A percentile compares a stretch with the other conserved stretches of the same genome.
Evolutionary conservation across 2,113 vertebrate species (phyloP).

Genomic region (Ceyx margarethae): DNA sequence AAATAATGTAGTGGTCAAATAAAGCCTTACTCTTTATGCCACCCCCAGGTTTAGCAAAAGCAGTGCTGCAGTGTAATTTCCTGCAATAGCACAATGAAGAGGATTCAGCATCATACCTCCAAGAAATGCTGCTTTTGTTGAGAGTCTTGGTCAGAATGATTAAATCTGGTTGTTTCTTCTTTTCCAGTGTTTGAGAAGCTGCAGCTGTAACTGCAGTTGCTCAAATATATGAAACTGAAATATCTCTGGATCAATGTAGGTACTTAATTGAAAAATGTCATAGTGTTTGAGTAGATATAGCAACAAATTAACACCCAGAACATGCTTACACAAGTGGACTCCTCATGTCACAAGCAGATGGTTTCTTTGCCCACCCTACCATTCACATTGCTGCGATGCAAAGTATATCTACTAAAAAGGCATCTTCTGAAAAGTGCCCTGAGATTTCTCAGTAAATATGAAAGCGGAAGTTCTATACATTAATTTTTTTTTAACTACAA

Average conservation of each 20-base stretch:
- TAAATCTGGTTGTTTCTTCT: not conserved
- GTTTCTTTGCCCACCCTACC: not conserved
- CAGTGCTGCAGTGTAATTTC: not conserved
- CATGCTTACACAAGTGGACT: not conserved
- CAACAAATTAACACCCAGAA: not conserved
- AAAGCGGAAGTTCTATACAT: not conserved
- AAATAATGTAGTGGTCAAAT: not conserved
- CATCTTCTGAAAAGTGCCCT: not conserved
- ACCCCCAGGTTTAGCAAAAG: not conserved
- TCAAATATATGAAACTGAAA: not conserved
- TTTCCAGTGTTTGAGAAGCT: not conserved
- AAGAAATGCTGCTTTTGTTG: not conserved
- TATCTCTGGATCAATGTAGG: not conserved
- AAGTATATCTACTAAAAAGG: not conserved
- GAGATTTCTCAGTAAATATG: not conserved
- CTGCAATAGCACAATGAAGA: not conserved
- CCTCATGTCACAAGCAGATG: rapidly evolving
- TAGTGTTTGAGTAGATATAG: not conserved
- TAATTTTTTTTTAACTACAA: not conserved
- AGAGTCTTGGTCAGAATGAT: not conserved
- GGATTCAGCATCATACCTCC: not conserved
- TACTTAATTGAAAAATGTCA: not conserved
- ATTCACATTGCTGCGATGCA: not conserved
- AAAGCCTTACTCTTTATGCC: not conserved
- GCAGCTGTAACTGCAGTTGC: not conserved